Conservation (phyloP, 2,113 vertebrate species). For the Oreocharis arfaki region DNA sequence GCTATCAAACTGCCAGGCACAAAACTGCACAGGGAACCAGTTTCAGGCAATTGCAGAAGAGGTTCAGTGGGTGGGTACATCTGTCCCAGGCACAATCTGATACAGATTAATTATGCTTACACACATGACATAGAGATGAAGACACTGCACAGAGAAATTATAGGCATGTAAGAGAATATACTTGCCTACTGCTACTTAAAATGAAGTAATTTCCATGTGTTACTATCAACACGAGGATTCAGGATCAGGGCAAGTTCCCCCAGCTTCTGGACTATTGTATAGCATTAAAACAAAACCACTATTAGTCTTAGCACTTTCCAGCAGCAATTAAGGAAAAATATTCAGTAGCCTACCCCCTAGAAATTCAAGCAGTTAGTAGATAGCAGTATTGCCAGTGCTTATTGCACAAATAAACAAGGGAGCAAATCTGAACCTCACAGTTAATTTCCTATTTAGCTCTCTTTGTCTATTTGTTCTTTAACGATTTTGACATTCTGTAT, state of each 20-base stretch:
- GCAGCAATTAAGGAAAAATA: neutral
- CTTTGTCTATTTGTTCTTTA: neutral
- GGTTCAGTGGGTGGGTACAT: neutral
- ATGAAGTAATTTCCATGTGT: neutral
- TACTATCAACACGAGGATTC: neutral
- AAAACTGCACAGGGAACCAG: neutral
- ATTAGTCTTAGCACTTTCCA: neutral
- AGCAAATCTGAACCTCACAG: neutral
- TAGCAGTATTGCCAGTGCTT: neutral
- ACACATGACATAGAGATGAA: neutral
- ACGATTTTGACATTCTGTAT: neutral
- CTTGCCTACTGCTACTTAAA: neutral
- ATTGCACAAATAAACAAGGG: neutral
- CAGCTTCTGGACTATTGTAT: neutral
- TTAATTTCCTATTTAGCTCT: neutral
- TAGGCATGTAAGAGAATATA: neutral
- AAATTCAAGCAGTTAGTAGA: neutral
- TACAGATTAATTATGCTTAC: neutral
- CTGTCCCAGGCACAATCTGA: neutral
- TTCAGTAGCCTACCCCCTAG: neutral
- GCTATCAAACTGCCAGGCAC: neutral
- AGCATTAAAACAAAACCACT: neutral
- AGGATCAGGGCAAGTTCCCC: neutral
- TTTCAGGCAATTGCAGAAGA: neutral
- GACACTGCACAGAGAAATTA: neutral